These are phyloP conservation scores for Scaptodrosophila lebanonensis DNA, from an alignment of 1,140 invertebrate genomes.

Conservation along the genomic window DNA sequence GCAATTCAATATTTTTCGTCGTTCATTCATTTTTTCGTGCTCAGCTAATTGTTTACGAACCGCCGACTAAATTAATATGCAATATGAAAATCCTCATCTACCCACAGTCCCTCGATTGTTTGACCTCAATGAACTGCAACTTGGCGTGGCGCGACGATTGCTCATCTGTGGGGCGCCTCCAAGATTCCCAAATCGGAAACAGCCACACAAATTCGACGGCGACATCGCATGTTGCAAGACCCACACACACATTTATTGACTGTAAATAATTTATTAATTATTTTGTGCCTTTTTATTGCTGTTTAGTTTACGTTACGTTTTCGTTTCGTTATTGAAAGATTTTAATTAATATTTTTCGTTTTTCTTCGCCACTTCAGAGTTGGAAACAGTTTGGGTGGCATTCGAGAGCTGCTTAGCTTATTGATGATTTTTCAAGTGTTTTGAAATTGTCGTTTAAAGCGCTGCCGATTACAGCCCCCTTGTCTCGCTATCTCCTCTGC, in stretches of 20 bases:
- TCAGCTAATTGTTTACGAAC: conserved; percentile 64
- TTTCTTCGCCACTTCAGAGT: conserved; percentile 8
- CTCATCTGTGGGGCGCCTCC: conserved; percentile 56
- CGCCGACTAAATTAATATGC: conserved; percentile 38
- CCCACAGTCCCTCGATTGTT: conserved; percentile 28
- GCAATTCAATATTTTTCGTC: conserved; percentile 52
- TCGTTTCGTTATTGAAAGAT: conserved; percentile 29
- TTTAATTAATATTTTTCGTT: conserved; percentile 50
- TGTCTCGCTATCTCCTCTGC: too few species aligned
- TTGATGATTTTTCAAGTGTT: conserved; percentile 27
- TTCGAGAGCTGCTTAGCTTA: conserved; percentile 28
- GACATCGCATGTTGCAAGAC: conserved; percentile 46
- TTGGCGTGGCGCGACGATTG: conserved; percentile 42
- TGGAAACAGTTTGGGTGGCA: conserved; percentile 45
- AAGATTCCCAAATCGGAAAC: too few species aligned
- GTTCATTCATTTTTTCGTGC: conserved; percentile 44
- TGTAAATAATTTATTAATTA: conserved; percentile 74
- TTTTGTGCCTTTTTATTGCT: conserved; percentile 38
- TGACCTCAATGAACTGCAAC: conserved; percentile 66
- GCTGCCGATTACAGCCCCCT: conserved; percentile 15
- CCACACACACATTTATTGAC: conserved; percentile 54
- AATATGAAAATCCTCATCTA: conserved; percentile 18
- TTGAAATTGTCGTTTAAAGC: conserved; percentile 35
- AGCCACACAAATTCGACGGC: conserved; percentile 7
- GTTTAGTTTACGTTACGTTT: conserved; percentile 13